Percentiles rank a stretch among this genome's conserved stretches.
phyloP scores from a whole-genome alignment of 2,888 invertebrate species.

The Agrotis puta region DNA sequence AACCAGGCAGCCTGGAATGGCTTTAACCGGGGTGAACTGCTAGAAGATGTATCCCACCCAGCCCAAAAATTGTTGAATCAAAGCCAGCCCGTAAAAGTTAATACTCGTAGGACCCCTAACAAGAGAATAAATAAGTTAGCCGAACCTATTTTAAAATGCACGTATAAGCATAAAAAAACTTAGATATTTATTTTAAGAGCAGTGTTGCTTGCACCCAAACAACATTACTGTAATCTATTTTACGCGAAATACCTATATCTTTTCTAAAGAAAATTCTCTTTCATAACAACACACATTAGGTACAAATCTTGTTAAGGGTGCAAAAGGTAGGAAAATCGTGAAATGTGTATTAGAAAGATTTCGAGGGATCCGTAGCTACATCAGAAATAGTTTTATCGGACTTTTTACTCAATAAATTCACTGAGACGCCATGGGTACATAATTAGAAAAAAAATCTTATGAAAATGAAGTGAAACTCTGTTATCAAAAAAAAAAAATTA shows the following conservation, averaged over 20 bases:
- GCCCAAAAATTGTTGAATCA: too few relatives aligned
- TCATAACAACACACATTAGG: slow-evolving; percentile 81
- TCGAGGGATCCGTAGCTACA: slow-evolving; percentile 5
- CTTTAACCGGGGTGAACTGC: too few relatives aligned
- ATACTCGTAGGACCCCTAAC: not conserved
- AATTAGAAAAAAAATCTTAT: too few relatives aligned
- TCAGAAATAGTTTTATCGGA: too few relatives aligned
- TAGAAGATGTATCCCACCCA: too few relatives aligned
- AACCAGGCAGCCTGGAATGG: too few relatives aligned
- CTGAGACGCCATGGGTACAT: too few relatives aligned
- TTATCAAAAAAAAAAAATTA: too few relatives aligned
- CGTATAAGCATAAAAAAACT: slow-evolving; percentile 25
- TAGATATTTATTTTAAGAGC: slow-evolving; percentile 44
- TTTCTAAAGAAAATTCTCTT: slow-evolving; percentile 67
- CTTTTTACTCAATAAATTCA: too few relatives aligned
- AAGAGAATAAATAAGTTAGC: slow-evolving; percentile 14
- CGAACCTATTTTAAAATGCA: slow-evolving; percentile 24
- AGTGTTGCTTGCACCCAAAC: slow-evolving; percentile 43
- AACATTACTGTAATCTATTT: slow-evolving; percentile 51
- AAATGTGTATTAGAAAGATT: slow-evolving; percentile 8
- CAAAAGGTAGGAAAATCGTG: slow-evolving; percentile 68
- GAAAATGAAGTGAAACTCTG: too few relatives aligned
- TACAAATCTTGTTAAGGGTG: slow-evolving; percentile 75
- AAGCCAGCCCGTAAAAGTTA: too few relatives aligned
- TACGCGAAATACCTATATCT: slow-evolving; percentile 49